Evolutionary conservation across 2,888 invertebrate genomes (phyloP), one percentile per base, ranked within the genome.

Genomic region (Cheilosia soror): DNA sequence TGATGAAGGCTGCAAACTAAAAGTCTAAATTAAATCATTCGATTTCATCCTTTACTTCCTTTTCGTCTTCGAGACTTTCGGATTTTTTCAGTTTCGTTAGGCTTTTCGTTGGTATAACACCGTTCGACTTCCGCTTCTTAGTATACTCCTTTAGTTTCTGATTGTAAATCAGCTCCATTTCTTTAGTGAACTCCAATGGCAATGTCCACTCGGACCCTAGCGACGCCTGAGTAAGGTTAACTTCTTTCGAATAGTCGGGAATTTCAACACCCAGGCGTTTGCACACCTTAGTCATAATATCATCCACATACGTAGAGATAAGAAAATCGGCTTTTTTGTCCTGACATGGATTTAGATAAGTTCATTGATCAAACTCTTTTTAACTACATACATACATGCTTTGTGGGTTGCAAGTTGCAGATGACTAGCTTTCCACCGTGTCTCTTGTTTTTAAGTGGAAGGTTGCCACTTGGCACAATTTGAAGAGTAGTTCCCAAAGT

Each of bases 401-500:
- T 98, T 3, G 99, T 99, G n/a, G 97, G 96, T 91, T 99, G 99
- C 69, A 99, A 93, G 93, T 99, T 99, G 87, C 99, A 96, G 89
- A 99, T 97, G 20, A 97, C 97, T 68, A 99, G 93, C 91, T 96
- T 96, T 4, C 98, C 98, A 29, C 96, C 96, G 91, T 96, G 96
- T 90, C 96, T 97, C 88, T 96, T 95, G 84, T 96, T 96, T 90
- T 95, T 95, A 42, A 98, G 92, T 4, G 99, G 99, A 88, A 99
- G 93, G 92, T 97, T 97, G 13, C 98, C 99, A 93, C 98, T 98
- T 49, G 99, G 99, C 87, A 98, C 90, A 88, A 99, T 99, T 94
- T 99, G 99, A 66, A 99, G 93, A 5, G 99, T 98, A n/a, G 99
- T 98, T 40, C 99, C 99, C 87, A 99, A 93, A 89, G 98, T 97